Conservation (phyloP, 2,888 invertebrate species). For the Stegophylla sp. region DNA sequence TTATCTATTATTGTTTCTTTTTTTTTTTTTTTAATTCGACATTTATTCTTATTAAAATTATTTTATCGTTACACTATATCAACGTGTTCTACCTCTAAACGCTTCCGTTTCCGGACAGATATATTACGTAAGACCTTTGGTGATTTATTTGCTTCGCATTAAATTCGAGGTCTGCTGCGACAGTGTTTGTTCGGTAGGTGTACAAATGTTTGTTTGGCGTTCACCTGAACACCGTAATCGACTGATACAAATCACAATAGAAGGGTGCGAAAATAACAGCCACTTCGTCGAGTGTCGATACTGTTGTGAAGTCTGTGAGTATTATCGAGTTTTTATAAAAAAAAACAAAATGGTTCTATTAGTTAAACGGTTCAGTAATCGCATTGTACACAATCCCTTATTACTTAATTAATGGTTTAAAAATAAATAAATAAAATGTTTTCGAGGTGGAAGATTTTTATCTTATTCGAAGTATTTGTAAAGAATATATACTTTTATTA, state of each 20-base stretch:
- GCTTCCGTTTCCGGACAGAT: neutral
- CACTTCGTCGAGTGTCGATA: slow-evolving; percentile 6
- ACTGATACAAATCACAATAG: neutral
- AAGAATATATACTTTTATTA: too few species aligned
- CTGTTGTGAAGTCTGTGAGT: too few species aligned
- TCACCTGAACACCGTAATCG: neutral
- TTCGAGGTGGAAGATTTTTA: too few species aligned
- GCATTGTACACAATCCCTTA: too few species aligned
- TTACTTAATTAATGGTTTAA: too few species aligned
- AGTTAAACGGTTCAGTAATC: too few species aligned
- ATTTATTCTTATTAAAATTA: neutral
- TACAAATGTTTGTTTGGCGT: neutral
- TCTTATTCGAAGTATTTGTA: too few species aligned
- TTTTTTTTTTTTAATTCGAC: neutral
- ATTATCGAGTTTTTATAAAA: too few species aligned
- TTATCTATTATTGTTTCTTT: too few species aligned
- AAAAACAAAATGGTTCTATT: too few species aligned
- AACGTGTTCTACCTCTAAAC: neutral
- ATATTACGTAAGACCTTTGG: neutral
- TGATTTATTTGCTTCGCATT: slow-evolving; percentile 1
- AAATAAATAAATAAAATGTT: too few species aligned
- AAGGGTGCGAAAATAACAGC: neutral
- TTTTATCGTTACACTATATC: neutral
- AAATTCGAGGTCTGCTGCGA: neutral
- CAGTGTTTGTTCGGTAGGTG: neutral